Percentiles rank a stretch among this genome's conserved stretches.
phyloP scores from a whole-genome alignment of 1,140 invertebrate genomes.

The Metopolophium dirhodum region DNA sequence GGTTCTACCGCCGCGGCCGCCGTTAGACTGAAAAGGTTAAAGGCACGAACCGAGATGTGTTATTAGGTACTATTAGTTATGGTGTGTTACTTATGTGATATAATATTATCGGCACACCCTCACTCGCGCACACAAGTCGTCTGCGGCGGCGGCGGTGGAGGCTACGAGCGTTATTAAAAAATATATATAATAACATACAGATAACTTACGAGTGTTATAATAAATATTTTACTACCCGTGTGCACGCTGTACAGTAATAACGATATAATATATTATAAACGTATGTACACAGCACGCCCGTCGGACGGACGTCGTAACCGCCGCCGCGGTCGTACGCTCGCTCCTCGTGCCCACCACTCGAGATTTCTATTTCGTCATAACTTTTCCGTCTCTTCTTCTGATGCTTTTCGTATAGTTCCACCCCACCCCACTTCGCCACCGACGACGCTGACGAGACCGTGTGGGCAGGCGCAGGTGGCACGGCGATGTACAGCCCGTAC shows the following conservation, averaged over 20 bases:
- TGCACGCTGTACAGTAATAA: background rate
- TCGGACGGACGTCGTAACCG: background rate
- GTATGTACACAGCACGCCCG: background rate
- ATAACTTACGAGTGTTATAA: background rate
- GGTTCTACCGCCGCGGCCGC: too few relatives aligned
- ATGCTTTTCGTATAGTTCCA: background rate
- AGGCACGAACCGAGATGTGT: background rate
- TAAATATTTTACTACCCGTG: background rate
- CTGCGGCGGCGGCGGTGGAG: too few relatives aligned
- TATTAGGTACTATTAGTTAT: too few relatives aligned
- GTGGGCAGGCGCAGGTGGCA: slow-evolving; percentile 26
- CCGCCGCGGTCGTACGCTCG: background rate
- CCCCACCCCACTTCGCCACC: background rate
- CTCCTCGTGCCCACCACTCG: background rate
- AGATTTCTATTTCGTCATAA: slow-evolving; percentile 4
- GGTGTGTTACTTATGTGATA: background rate
- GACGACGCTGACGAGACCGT: background rate
- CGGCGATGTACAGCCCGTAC: slow-evolving; percentile 3
- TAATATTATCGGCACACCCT: background rate
- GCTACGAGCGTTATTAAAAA: background rate
- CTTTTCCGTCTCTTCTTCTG: background rate
- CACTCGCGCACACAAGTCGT: background rate
- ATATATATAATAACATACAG: background rate
- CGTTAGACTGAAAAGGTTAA: too few relatives aligned
- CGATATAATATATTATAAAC: background rate